Conservation (phyloP, 1,140 invertebrate species). For the Drosophila triauraria region DNA sequence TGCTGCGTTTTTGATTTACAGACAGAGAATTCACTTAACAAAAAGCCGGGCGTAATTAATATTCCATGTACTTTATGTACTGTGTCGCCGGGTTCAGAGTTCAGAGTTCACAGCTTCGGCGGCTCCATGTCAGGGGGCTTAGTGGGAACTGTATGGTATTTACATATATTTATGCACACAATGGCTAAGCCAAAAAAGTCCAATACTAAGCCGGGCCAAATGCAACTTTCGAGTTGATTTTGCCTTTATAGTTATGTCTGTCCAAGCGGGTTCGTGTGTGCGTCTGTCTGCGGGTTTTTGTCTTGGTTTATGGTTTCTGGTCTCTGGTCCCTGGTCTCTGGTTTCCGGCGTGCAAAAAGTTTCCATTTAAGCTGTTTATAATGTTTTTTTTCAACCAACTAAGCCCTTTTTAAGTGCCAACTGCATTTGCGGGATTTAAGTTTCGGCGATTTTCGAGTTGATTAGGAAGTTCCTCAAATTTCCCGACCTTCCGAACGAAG, state of each 20-base stretch:
- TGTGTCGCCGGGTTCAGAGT: slow-evolving; percentile 9
- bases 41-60: slow-evolving; percentile 57
- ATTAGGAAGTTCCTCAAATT: slow-evolving; percentile 15
- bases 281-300: slow-evolving; percentile 50
- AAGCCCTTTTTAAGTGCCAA: slow-evolving; percentile 50
- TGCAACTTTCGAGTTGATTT: slow-evolving; percentile 75
- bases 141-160: slow-evolving; percentile 18
- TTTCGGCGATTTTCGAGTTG: slow-evolving; percentile 35
- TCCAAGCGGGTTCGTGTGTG: slow-evolving; percentile 16
- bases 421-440: slow-evolving; percentile 32
- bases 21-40: slow-evolving; percentile 54
- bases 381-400: slow-evolving; percentile 44
- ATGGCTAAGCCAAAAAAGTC: slow-evolving; percentile 72
- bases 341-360: slow-evolving; percentile 52
- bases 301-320: slow-evolving; percentile 76
- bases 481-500: slow-evolving; percentile 2
- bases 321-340: slow-evolving; percentile 64
- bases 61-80: slow-evolving; percentile 32
- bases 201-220: slow-evolving; percentile 66
- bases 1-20: slow-evolving; percentile 40
- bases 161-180: slow-evolving; percentile 47
- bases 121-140: slow-evolving; percentile 66
- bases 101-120: slow-evolving; percentile 60
- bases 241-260: slow-evolving; percentile 48
- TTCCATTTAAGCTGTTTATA: slow-evolving; percentile 76